These are phyloP conservation scores for Leptocoma aspasia DNA, from an alignment of 2,113 vertebrate genomes.

Conservation along the genomic window DNA sequence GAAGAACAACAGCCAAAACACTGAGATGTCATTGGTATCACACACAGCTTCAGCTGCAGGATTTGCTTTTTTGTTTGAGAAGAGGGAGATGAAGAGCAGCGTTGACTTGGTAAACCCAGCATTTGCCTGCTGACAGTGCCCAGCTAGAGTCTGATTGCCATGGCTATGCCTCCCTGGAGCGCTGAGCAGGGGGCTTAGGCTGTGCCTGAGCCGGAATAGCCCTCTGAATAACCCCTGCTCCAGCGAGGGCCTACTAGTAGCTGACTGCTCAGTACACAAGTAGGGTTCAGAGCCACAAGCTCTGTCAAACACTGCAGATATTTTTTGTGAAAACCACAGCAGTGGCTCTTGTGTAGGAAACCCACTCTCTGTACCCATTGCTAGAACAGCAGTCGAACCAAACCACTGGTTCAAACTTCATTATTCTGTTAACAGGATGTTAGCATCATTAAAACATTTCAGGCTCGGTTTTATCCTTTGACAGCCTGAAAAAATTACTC, in stretches of 20 bases:
- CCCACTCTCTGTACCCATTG: not conserved
- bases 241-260: not conserved
- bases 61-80: not conserved
- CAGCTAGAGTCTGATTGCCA: not conserved
- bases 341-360: not conserved
- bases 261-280: not conserved
- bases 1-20: not conserved
- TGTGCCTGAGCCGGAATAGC: not conserved
- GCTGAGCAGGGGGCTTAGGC: not conserved
- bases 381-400: not conserved
- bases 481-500: not conserved
- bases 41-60: not conserved
- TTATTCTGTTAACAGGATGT: not conserved
- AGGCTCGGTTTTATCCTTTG: not conserved
- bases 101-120: not conserved
- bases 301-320: not conserved
- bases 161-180: not conserved
- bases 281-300: not conserved
- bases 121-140: not conserved
- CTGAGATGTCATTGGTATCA: not conserved
- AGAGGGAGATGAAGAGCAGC: not conserved
- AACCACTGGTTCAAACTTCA: rapidly evolving
- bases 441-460: not conserved
- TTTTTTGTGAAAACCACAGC: not conserved
- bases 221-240: not conserved